Evolutionary conservation across 2,113 vertebrate genomes (phyloP).

Genomic region (Jacana jacana): DNA sequence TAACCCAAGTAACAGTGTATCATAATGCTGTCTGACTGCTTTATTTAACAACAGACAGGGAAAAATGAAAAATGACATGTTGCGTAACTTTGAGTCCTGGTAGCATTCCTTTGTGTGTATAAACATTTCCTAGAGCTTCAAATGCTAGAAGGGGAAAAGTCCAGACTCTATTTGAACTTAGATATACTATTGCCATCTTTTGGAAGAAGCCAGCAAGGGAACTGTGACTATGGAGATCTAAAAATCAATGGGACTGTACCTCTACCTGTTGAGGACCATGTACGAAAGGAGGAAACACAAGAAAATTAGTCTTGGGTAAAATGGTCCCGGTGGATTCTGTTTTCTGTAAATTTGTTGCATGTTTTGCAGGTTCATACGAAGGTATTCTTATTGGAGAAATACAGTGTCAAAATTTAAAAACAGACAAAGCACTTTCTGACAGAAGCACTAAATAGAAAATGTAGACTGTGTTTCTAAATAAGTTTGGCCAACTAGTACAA

Average conservation of each 20-base stretch:
- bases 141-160: not conserved
- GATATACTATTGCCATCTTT: accelerated
- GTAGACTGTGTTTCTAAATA: not conserved
- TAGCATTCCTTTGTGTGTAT: not conserved
- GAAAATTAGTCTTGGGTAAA: not conserved
- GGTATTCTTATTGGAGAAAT: not conserved
- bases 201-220: not conserved
- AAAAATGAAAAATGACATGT: too few relatives aligned
- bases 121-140: not conserved
- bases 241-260: not conserved
- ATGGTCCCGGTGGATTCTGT: not conserved
- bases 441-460: not conserved
- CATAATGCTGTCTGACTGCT: not conserved
- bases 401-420: not conserved
- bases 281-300: not conserved
- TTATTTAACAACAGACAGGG: not conserved
- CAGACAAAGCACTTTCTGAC: not conserved
- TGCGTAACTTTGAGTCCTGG: not conserved
- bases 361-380: not conserved
- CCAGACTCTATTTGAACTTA: not conserved
- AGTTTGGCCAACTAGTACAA: not conserved
- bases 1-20: not conserved
- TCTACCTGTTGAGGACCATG: not conserved
- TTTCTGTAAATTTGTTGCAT: not conserved
- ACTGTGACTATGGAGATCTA: not conserved